Base-by-base conservation (phyloP, 2,888 invertebrate genomes). In the Encarsia formosa region DNA sequence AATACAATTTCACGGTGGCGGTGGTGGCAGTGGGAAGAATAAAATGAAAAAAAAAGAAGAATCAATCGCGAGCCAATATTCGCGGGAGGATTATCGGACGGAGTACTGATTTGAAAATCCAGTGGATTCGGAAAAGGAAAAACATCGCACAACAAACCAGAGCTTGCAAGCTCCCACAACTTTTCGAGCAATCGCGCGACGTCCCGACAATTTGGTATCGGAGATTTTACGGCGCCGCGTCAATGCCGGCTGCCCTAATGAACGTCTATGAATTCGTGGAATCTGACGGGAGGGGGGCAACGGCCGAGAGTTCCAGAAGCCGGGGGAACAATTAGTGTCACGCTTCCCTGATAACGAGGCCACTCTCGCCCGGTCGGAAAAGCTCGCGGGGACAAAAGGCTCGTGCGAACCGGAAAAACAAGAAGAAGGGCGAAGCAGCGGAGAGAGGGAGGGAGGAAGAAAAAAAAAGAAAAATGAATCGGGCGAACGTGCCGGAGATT, bases 251-350 rank as follows among this genome's bases (percentile, higher is more conserved):
- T 20, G 22, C 16, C 38, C 32, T 53, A 53, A 53, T 53, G 45
- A 53, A 49, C 53, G 49, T 40, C 49, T 35, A 41, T 53, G 49
- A 49, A 46, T 50, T 45, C 54, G 20, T 16, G 37, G 19, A 49
- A 46, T 40, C 39, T 44, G 44, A 38, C 34, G 13, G n/a, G 6
- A n/a, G 26, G 26, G n/a, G n/a, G n/a, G n/a, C n/a, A n/a, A n/a
- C n/a, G n/a, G n/a, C n/a, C n/a, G n/a, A n/a, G n/a, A 26, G 26
- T 26, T 26, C 19, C 37, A 22, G 50, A 41, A 23, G 31, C 20
- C n/a, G 34, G 35, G 5, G 22, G 49, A 50, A 56, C 54, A 56
- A 56, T 56, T 56, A 56, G 46, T 51, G 56, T 47, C 47, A 38
- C 22, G 34, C 26, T 31, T 13, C 26, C 8, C 23, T n/a, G 46